Base-by-base conservation (phyloP, 2,113 vertebrate species). In the Athene cunicularia region DNA sequence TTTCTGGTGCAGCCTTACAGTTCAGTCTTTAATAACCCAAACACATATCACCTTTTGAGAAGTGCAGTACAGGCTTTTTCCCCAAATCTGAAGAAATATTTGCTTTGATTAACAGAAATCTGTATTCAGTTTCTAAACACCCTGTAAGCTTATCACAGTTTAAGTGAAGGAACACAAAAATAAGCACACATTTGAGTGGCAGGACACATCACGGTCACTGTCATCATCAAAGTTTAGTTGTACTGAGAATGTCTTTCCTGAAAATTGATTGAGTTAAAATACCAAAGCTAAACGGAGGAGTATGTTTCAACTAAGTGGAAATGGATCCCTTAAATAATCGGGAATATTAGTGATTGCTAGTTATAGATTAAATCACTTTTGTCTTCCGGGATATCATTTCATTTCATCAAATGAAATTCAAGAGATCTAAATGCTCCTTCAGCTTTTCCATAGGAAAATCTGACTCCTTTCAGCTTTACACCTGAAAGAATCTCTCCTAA, bases 41-140 rank as follows among this genome's bases (percentile, higher is more conserved):
- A 50, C 93, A 93, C 47, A 43, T 58, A 80, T 5, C 45, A 62
- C n/a, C 9, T 59, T 76, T 77, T 8, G 39, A 83, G 67, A 58
- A 80, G n/a, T 20, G 19, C 10, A 5, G 27, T 39, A 26, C 33
- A 53, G 43, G 17, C 50, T 12, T 76, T 90, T 86, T 14, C 80
- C 50, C 41, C 10, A 84, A 89, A 93, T 86, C 50, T 91, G 75
- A 72, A 77, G 76, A 86, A 77, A 73, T 52, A 33, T 76, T 75
- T 60, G 26, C 66, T 82, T 80, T 86, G 47, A 33, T 68, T 39
- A 87, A 83, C 24, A 86, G 82, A 90, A 90, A 75, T 55, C n/a
- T 70, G 80, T 49, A 64, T 66, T 82, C 27, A 33, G 45, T 27
- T 85, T 75, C 41, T 53, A 33, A 93, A 30, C 67, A 92, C 7